phyloP scores from a whole-genome alignment of 2,113 vertebrate species.

The Oxyura jamaicensis region DNA sequence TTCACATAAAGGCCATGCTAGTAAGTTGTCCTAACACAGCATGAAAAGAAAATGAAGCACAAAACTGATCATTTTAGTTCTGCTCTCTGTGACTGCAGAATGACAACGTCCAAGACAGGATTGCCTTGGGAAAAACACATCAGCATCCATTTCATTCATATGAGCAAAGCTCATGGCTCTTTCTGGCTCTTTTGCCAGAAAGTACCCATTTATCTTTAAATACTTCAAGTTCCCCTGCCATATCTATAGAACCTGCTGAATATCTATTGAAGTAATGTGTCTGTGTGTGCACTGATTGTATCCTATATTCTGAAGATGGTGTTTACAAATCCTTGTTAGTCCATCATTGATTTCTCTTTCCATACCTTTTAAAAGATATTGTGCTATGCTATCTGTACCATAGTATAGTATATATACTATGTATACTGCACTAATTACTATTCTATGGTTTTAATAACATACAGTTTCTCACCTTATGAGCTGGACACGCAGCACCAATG shows the following conservation, averaged over 20 bases:
- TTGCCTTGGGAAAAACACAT: not conserved
- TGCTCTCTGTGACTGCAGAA: not conserved
- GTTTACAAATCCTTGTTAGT: not conserved
- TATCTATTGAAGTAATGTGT: not conserved
- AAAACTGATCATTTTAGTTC: not conserved
- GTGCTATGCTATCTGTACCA: not conserved
- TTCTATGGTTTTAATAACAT: not conserved
- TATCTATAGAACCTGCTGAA: not conserved
- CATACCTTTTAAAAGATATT: not conserved
- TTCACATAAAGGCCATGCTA: not conserved
- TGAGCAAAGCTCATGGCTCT: not conserved
- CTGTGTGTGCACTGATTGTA: not conserved
- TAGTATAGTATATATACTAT: not conserved
- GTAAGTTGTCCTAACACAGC: not conserved
- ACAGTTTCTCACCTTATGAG: not conserved
- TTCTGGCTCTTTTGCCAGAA: not conserved
- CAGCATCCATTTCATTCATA: not conserved
- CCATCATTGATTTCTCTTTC: not conserved
- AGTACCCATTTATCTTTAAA: not conserved
- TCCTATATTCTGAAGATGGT: not conserved
- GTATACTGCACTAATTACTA: not conserved
- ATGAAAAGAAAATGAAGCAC: not conserved
- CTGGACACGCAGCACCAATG: not conserved
- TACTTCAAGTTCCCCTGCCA: not conserved
- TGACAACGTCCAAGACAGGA: fast-evolving